Base-by-base conservation (phyloP, 2,113 vertebrate genomes). In the Heterotis niloticus region DNA sequence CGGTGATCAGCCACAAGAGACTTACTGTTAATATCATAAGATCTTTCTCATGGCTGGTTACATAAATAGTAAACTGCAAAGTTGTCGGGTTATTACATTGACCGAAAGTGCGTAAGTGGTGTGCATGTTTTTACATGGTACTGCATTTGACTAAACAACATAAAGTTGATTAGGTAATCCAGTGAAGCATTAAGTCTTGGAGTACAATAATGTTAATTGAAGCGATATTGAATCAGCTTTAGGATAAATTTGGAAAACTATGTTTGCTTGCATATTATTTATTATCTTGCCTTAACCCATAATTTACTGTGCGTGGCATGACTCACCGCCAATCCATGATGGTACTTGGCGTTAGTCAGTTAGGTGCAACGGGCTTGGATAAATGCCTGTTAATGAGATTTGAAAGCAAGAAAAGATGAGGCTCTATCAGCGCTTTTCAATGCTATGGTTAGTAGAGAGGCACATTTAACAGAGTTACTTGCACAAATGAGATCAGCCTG, bases 401-500 rank as follows among this genome's bases (percentile, higher is more conserved):
- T 34, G 34, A 28, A 18, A 29, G 5, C 1, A 65, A 18, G n/a
- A 18, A 51, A 14, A 20, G 18, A 26, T 34, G 11, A 16, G 51
- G 68, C 34, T 34, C 28, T 10, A 70, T 70, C 68, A 70, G 29
- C 34, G 34, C 68, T 76, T 69, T 28, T 54, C 72, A 74, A 7
- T 44, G 34, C 34, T 44, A 44, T 7, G 7, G 34, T 44, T 44
- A 44, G 34, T 7, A 44, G 57, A 79, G 24, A 76, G 62, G 70
- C 76, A 12, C 64, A 59, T 76, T 79, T 78, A 84, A 83, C 67
- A 34, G 69, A 17, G 4, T 85, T 71, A 71, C 66, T 64, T 56
- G 17, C 18, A 56, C 59, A 26, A 67, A 72, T 67, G 68, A 66
- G 78, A 51, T 80, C 76, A 64, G 28, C 16, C 7, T 44, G 34